phyloP scores from a whole-genome alignment of 2,888 invertebrate species.

The Acronicta leporina region DNA sequence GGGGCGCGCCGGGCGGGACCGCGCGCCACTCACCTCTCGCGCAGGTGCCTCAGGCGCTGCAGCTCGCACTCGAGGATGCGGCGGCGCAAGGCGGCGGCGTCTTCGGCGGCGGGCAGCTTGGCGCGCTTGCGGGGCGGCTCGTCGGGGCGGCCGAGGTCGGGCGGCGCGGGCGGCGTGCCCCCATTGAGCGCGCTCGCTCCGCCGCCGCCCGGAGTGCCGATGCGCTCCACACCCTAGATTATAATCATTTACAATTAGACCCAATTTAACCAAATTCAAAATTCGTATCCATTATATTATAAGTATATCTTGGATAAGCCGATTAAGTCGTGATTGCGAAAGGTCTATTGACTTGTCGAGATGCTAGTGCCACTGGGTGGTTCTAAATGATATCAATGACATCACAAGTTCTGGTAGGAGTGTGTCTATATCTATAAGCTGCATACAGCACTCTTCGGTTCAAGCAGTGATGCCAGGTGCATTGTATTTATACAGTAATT shows the following conservation, averaged over 20 bases:
- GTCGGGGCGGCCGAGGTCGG: constrained; percentile 65
- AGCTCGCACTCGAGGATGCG: constrained; percentile 92
- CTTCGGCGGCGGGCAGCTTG: constrained; percentile 64
- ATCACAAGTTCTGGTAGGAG: no score
- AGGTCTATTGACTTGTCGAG: no score
- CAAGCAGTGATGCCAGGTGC: no score
- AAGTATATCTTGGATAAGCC: no score
- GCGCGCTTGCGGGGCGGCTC: constrained; percentile 78
- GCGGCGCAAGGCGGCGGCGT: constrained; percentile 87
- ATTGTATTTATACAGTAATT: no score
- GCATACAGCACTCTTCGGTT: no score
- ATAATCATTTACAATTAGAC: background rate
- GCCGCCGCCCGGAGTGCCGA: constrained; percentile 58
- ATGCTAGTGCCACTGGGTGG: no score
- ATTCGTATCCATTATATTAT: no score
- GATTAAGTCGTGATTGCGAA: no score
- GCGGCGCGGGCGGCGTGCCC: constrained; percentile 57
- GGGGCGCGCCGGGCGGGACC: background rate
- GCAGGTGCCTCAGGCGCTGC: constrained; percentile 91
- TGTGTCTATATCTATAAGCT: no score
- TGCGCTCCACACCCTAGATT: constrained; percentile 78
- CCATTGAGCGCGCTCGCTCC: constrained; percentile 66
- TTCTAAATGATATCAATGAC: no score
- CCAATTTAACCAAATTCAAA: no score
- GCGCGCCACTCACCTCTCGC: constrained; percentile 87